Evolutionary conservation across 1,140 invertebrate species (phyloP), one percentile per base, ranked within the genome.

Genomic region (Achatina immaculata): DNA sequence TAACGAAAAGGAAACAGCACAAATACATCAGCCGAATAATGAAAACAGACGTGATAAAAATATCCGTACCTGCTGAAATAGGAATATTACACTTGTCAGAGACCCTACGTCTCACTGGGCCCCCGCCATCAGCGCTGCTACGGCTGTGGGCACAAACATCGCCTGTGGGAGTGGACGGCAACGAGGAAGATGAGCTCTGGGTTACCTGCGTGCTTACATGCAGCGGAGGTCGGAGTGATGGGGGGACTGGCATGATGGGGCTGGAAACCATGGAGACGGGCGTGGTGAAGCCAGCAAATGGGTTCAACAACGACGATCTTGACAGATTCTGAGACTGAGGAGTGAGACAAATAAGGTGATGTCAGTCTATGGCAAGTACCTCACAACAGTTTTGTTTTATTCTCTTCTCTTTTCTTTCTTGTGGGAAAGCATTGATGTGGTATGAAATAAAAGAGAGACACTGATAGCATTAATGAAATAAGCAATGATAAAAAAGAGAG

Each of bases 61-160:
- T 48, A 11, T 19, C 7, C 24, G 4, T 93, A 96, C 96, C 96
- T 93, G 96, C 95, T 86, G 96, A 95, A 84, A 98, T 94, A 4
- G 97, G 96, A 43, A 98, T 94, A 21, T 96, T 95, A 40, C 95
- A 95, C 92, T 98, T 99, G 90, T 98, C 97, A 82, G 95, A 97
- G 76, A 97, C 95, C 74, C 96, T 93, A 88, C 97, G 94, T 88
- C 96, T 93, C 45, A 97, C 95, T 55, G 96, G 94, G 51, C 95
- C 96, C 51, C 93, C 91, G 87, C 86, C 84, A 6, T 72, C 72
- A 24, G 42, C 51, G 0, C 77, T 48, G 75, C 34, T 82, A 73
- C 72, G 79, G 83, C 28, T 82, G 82, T 38, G 62, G 68, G 31
- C 83, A 73, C 69, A 82, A 68, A 16, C 82, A 80, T 79, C 77